phyloP scores from a whole-genome alignment of 1,140 invertebrate genomes.

The Pseudomyrmex gracilis region DNA sequence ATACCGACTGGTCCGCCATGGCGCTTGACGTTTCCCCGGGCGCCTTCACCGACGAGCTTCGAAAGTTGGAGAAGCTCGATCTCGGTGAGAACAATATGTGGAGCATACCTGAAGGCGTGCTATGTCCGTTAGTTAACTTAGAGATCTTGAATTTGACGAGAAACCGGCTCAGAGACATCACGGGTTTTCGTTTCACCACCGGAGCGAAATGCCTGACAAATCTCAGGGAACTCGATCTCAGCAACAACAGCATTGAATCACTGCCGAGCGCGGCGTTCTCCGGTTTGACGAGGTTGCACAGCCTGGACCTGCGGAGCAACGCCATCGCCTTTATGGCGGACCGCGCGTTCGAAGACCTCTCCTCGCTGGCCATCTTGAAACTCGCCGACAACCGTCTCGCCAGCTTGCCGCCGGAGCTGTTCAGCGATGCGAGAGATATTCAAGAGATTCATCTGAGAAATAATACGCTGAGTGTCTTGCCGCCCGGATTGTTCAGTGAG shows the following conservation, averaged over 20 bases:
- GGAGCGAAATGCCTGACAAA: constrained; percentile 90
- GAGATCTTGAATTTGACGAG: constrained; percentile 92
- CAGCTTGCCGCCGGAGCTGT: constrained; percentile 93
- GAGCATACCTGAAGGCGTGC: constrained; percentile 92
- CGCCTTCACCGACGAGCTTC: constrained; percentile 91
- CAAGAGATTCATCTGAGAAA: constrained; percentile 94
- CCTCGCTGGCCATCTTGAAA: constrained; percentile 91
- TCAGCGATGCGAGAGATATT: constrained; percentile 91
- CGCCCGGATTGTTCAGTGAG: constrained; percentile 93
- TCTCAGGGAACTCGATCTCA: constrained; percentile 91
- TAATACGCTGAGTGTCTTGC: constrained; percentile 94
- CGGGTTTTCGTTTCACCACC: constrained; percentile 90
- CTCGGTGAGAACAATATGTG: constrained; percentile 95
- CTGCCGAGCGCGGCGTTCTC: constrained; percentile 92
- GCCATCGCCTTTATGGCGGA: constrained; percentile 92
- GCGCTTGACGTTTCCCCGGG: constrained; percentile 91
- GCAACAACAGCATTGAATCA: constrained; percentile 93
- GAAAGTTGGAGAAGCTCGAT: constrained; percentile 92
- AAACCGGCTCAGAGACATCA: constrained; percentile 92
- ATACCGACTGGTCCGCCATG: constrained; percentile 95
- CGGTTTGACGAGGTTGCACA: constrained; percentile 88
- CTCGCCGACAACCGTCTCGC: constrained; percentile 93
- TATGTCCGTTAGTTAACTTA: constrained; percentile 92
- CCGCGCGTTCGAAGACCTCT: constrained; percentile 92
- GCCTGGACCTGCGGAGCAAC: constrained; percentile 88